Evolutionary conservation across 2,888 invertebrate genomes (phyloP).

Genomic region (Choristoneura rosaceana): DNA sequence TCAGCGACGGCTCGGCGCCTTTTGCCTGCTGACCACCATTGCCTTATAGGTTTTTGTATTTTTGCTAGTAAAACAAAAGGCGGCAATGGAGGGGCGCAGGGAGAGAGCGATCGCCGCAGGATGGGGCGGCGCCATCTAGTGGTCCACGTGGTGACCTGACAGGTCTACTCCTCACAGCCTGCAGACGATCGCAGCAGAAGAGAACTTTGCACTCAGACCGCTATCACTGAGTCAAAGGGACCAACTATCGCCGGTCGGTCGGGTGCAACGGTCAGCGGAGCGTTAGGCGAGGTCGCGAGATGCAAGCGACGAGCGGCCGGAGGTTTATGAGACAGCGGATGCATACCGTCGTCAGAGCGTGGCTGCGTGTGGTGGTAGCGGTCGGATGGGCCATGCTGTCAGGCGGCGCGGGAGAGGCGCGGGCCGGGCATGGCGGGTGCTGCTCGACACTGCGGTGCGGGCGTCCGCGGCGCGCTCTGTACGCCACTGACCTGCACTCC

Average conservation of each 20-base stretch:
- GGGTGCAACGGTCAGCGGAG: constrained; percentile 52
- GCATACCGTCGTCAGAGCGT: constrained; percentile 85
- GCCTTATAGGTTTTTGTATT: constrained; percentile 81
- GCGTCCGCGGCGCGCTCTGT: constrained; percentile 84
- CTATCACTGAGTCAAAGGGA: constrained; percentile 66
- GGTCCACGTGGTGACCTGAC: constrained; percentile 79
- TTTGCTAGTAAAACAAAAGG: constrained; percentile 81
- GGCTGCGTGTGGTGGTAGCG: constrained; percentile 85
- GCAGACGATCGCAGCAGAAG: constrained; percentile 84
- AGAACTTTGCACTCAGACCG: constrained; percentile 68
- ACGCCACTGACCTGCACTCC: constrained; percentile 82
- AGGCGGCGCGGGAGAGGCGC: constrained; percentile 84
- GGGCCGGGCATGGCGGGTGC: constrained; percentile 84
- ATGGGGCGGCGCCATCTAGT: constrained; percentile 82
- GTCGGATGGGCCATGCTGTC: constrained; percentile 84
- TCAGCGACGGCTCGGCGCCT: constrained; percentile 82
- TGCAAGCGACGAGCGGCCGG: constrained; percentile 43
- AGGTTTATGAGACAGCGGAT: constrained; percentile 50
- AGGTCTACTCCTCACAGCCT: constrained; percentile 77
- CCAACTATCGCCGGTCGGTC: constrained; percentile 76
- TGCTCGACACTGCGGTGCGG: constrained; percentile 85
- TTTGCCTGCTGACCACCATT: constrained; percentile 74
- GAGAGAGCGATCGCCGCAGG: constrained; percentile 83
- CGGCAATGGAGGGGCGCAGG: constrained; percentile 78
- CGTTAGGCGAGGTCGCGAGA: constrained; percentile 50